These are phyloP conservation scores for Polydrusus pterygomalis DNA, from an alignment of 2,888 invertebrate genomes.

Conservation along the genomic window DNA sequence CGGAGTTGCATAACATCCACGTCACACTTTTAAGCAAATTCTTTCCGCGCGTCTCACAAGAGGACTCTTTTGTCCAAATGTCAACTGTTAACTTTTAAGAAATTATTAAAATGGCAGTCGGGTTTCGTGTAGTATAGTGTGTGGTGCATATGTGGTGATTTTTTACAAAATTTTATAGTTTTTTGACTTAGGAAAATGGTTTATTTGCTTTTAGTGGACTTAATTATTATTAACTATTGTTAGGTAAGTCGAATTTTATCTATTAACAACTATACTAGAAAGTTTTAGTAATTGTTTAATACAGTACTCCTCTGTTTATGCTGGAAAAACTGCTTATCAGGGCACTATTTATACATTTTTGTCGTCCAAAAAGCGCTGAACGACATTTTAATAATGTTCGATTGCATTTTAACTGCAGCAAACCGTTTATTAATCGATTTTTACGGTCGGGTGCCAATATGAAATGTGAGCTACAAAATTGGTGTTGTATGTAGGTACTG, in stretches of 20 bases:
- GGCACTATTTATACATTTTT: slow-evolving; percentile 38
- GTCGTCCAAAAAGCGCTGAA: slow-evolving; percentile 23
- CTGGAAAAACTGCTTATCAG: slow-evolving; percentile 36
- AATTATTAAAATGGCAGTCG: slow-evolving; percentile 46
- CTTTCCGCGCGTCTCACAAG: slow-evolving; percentile 22
- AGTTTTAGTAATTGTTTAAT: slow-evolving; percentile 6
- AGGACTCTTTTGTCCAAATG: slow-evolving; percentile 26
- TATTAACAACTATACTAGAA: not conserved
- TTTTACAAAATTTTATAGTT: slow-evolving; percentile 33
- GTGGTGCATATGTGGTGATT: slow-evolving; percentile 59
- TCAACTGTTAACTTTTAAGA: slow-evolving; percentile 27
- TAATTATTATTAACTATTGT: slow-evolving; percentile 30
- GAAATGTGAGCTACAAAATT: slow-evolving; percentile 26
- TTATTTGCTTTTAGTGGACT: slow-evolving; percentile 21
- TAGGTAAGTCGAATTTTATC: slow-evolving; percentile 47
- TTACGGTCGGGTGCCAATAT: slow-evolving; percentile 29
- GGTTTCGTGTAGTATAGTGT: slow-evolving; percentile 30
- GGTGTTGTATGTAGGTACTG: slow-evolving; percentile 5
- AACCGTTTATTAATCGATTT: slow-evolving; percentile 30
- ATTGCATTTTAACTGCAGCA: slow-evolving; percentile 17
- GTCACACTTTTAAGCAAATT: not conserved
- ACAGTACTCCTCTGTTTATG: slow-evolving; percentile 28
- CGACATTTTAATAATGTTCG: slow-evolving; percentile 29
- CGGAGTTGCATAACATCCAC: not conserved
- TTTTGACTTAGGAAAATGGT: slow-evolving; percentile 42